phyloP scores from a whole-genome alignment of 2,113 vertebrate genomes.

The Malurus alboscapulatus region DNA sequence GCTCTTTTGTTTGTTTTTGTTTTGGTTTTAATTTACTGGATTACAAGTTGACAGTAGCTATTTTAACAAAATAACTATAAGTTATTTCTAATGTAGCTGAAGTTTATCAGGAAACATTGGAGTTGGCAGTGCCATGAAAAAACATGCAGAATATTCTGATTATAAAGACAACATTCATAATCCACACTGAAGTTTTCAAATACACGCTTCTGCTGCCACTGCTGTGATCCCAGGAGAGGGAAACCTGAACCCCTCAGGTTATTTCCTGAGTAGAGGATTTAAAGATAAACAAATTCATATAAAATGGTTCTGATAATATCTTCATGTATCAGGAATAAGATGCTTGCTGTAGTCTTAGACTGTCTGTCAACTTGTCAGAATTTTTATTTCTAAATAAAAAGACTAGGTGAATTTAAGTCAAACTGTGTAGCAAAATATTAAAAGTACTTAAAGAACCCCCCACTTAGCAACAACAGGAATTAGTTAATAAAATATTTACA shows the following conservation, averaged over 20 bases:
- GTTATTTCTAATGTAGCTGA: constrained; percentile 2
- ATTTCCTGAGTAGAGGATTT: constrained; percentile 18
- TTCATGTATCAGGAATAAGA: background rate
- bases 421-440: background rate
- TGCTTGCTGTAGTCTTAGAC: background rate
- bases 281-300: constrained; percentile 7
- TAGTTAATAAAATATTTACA: constrained; percentile 66
- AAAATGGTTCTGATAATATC: constrained; percentile 17
- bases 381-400: constrained; percentile 48
- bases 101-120: constrained; percentile 4
- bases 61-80: constrained; percentile 8
- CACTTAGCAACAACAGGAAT: background rate
- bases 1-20: background rate
- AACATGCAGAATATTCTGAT: background rate
- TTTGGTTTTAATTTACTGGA: constrained; percentile 9
- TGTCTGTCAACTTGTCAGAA: constrained; percentile 23
- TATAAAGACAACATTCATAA: background rate
- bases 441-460: background rate
- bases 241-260: constrained; percentile 4
- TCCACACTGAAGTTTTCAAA: background rate
- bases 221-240: background rate
- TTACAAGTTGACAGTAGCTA: constrained; percentile 21
- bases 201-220: background rate
- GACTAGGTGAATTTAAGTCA: background rate
- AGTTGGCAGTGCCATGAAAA: background rate